These are phyloP conservation scores for Amblyraja radiata DNA, from an alignment of 2,797 vertebrate genomes.

Conservation along the genomic window DNA sequence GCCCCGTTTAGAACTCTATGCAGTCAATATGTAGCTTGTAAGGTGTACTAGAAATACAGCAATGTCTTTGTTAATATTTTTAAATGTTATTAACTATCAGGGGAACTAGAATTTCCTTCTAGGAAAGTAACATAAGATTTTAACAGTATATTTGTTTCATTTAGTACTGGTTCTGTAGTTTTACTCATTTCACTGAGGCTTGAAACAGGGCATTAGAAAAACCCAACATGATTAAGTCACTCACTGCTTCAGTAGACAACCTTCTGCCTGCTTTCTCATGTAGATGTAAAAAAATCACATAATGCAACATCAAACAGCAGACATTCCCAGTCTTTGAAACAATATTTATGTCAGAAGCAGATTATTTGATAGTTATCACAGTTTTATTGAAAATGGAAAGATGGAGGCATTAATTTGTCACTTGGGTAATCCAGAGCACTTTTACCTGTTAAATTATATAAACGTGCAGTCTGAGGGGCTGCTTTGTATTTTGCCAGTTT, in stretches of 20 bases:
- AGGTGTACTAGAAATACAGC: background rate
- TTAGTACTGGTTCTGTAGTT: background rate
- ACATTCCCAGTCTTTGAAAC: no score
- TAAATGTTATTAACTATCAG: background rate
- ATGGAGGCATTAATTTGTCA: no score
- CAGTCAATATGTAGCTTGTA: background rate
- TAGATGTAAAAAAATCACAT: no score
- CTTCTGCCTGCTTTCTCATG: background rate
- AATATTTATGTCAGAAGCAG: no score
- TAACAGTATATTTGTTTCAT: background rate
- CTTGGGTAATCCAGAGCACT: no score
- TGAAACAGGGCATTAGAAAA: background rate
- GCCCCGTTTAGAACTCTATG: background rate
- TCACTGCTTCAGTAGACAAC: background rate
- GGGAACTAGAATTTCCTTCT: background rate
- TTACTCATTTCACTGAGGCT: background rate
- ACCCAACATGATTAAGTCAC: background rate
- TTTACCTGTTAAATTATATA: no score
- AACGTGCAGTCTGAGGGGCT: no score
- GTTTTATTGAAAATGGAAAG: no score
- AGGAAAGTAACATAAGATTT: background rate
- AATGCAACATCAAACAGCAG: no score
- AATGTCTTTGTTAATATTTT: background rate
- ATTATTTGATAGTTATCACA: no score
- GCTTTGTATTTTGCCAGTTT: background rate